Evolutionary conservation across 2,113 vertebrate genomes (phyloP).

Genomic region (Psilopogon haemacephalus): DNA sequence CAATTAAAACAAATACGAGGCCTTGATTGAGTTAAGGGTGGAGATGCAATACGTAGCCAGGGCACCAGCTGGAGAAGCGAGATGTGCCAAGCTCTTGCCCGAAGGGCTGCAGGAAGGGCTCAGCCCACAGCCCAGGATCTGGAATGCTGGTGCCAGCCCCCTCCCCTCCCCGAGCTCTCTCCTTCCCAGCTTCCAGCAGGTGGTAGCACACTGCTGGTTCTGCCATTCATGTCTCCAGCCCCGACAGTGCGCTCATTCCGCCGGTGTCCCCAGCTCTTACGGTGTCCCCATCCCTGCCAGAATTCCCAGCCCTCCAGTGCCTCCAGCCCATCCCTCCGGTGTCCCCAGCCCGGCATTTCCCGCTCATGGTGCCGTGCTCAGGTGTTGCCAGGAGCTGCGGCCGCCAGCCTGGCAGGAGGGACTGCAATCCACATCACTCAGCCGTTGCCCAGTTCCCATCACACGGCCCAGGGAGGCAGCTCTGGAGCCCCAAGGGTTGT

Average conservation of each 20-base stretch:
- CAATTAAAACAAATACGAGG: background rate
- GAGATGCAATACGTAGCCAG: background rate
- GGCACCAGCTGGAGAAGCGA: background rate
- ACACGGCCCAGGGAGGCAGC: background rate
- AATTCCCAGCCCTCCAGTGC: background rate
- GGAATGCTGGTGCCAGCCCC: background rate
- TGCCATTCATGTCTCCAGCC: background rate
- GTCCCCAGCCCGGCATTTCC: background rate
- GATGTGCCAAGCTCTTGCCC: no score
- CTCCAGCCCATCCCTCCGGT: background rate
- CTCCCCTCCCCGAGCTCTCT: background rate
- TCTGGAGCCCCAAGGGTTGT: background rate
- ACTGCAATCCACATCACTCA: fast-evolving
- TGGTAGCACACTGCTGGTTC: conserved; percentile 8
- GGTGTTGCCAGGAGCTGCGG: no score
- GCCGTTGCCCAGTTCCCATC: fast-evolving
- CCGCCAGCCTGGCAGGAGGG: background rate
- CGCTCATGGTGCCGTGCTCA: background rate
- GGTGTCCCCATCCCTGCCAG: background rate
- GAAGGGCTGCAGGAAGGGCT: background rate
- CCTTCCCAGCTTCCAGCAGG: conserved; percentile 35
- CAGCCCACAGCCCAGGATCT: background rate
- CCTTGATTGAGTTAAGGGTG: background rate
- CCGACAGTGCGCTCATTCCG: background rate
- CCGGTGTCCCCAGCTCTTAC: background rate